Evolutionary conservation across 2,888 invertebrate species (phyloP), one percentile per base, ranked within the genome.

Genomic region (Acleris laterana): DNA sequence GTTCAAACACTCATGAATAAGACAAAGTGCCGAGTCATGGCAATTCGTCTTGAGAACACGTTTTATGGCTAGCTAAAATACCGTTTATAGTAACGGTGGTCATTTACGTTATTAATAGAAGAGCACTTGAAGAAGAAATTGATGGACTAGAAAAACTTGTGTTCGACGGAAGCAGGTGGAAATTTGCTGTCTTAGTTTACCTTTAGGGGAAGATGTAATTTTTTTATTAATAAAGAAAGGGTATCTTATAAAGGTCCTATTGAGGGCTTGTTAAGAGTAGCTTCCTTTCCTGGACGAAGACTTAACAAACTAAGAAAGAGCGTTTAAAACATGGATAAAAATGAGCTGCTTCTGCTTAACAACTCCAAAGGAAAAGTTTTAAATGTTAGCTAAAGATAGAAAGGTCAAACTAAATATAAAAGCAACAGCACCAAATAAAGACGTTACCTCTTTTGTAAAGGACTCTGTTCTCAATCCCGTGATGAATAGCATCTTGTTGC

Each of bases 71-170:
- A 20, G 55, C 48, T 57, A 28, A 60, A 61, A 60, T 61, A 61
- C 60, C 65, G 65, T 61, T 65, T 65, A 65, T 61, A 61, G 50
- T 60, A 65, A 65, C 65, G 50, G 65, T 65, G 44, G 49, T 50
- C 50, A 28, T 63, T 48, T 51, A 58, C 44, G 57, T 38, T 52
- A 52, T 55, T 32, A 46, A 56, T 38, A 46, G 46, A 25, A 22
- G 16, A 20, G 4, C 11, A 19, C 20, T 49, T 38, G 38, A 49
- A 20, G 4, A 49, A 49, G 56, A 38, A 42, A 49, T 55, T 65
- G 60, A 38, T 38, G 38, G 38, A 38, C 38, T 38, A 38, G 38
- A 61, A 60, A 60, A 65, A 61, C 65, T 55, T 22, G 60, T 22
- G 11, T n/a, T 44, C 38, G 22, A 50, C 42, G 60, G 60, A 61